Evolutionary conservation across 2,888 invertebrate species (phyloP).

Genomic region (Campoplex capitator): DNA sequence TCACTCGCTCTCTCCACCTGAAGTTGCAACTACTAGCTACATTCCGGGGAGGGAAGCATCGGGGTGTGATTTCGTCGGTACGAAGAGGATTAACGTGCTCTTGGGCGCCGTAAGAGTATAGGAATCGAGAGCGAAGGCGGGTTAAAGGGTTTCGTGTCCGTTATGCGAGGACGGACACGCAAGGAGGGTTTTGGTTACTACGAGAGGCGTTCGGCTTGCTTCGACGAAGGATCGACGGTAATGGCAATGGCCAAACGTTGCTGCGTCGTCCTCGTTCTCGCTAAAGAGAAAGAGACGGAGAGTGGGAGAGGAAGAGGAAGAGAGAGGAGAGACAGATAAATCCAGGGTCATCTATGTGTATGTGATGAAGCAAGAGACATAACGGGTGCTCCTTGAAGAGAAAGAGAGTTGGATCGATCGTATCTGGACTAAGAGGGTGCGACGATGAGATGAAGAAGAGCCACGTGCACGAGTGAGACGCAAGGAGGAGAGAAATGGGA

Average conservation of each 20-base stretch:
- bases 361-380: conserved; percentile 19
- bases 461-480: conserved; percentile 33
- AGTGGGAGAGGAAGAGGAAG: conserved; percentile 3
- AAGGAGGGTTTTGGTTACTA: conserved; percentile 14
- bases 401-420: conserved; percentile 39
- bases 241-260: conserved; percentile 63
- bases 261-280: conserved; percentile 37
- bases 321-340: conserved; percentile 33
- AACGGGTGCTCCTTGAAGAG: conserved; percentile 32
- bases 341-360: conserved; percentile 34
- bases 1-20: conserved; percentile 18
- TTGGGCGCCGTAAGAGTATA: conserved; percentile 52
- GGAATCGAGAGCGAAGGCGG: conserved; percentile 40
- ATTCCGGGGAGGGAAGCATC: conserved; percentile 23
- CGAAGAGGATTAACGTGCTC: conserved; percentile 77
- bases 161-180: conserved; percentile 46
- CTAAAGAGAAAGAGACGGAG: conserved; percentile 21
- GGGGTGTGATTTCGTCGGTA: conserved; percentile 74
- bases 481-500: conserved; percentile 55
- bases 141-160: conserved; percentile 47
- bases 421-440: conserved; percentile 41
- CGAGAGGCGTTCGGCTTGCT: conserved; percentile 40
- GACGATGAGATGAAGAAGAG: conserved; percentile 33
- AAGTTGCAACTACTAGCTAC: conserved; percentile 7
- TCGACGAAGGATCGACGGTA: conserved; percentile 62